Percentiles rank a stretch among this genome's conserved stretches.
phyloP scores from a whole-genome alignment of 53 echinoderm and acorn worm genomes.

The Zoroaster sp. region DNA sequence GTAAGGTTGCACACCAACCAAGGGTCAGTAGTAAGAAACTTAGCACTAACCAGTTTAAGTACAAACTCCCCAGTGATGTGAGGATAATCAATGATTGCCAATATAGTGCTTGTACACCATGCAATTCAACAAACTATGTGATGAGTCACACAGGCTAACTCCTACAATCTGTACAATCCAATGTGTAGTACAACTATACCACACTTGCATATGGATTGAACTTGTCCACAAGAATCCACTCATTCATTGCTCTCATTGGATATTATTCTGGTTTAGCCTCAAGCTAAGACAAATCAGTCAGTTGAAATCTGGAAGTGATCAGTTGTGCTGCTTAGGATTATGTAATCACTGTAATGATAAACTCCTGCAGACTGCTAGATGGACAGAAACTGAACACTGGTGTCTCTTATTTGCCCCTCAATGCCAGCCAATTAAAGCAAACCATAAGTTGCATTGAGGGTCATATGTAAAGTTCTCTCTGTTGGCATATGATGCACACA shows the following conservation, averaged over 20 bases:
- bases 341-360: constrained; percentile 60
- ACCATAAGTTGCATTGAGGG: constrained; percentile 28
- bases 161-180: background rate
- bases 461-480: background rate
- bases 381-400: constrained; percentile 16
- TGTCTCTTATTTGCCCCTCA: constrained; percentile 40
- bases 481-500: background rate
- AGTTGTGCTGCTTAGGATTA: constrained; percentile 22
- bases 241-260: background rate
- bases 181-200: background rate
- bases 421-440: constrained; percentile 46
- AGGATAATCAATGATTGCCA: constrained; percentile 44
- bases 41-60: background rate
- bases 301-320: constrained; percentile 48
- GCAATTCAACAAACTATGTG: constrained; percentile 42
- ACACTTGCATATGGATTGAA: background rate
- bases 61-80: constrained; percentile 29
- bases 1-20: background rate
- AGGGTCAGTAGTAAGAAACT: background rate
- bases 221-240: background rate
- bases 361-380: constrained; percentile 51
- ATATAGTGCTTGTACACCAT: constrained; percentile 46
- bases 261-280: background rate
- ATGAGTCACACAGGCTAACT: constrained; percentile 28
- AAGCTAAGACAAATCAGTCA: constrained; percentile 33